These are phyloP conservation scores for Porites cylindrica DNA, from an alignment of 92 coral and sea anemone species.

Conservation along the genomic window DNA sequence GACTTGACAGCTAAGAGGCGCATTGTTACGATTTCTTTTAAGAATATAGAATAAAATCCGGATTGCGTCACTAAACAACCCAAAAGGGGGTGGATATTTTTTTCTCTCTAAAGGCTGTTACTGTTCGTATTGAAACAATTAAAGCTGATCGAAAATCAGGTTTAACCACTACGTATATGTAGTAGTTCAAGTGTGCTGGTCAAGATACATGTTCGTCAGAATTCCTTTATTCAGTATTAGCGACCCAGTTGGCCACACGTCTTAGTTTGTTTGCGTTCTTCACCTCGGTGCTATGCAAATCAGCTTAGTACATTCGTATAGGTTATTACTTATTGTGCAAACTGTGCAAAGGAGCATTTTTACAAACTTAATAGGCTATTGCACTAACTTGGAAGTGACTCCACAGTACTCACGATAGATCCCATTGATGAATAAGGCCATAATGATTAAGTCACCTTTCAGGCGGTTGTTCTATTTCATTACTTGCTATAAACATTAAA, in stretches of 20 bases:
- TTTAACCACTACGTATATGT: neutral
- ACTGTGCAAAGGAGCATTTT: neutral
- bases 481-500: slow-evolving; percentile 7
- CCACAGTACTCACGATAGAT: neutral
- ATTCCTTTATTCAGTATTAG: slow-evolving; percentile 2
- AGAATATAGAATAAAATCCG: too few species aligned
- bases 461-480: neutral
- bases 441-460: neutral
- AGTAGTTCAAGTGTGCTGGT: neutral
- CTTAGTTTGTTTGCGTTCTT: slow-evolving; percentile 35
- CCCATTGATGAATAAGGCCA: neutral
- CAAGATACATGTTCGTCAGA: slow-evolving; percentile 5
- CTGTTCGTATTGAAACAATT: neutral
- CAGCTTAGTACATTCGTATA: neutral
- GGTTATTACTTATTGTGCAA: neutral
- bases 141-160: neutral
- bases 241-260: slow-evolving; percentile 15
- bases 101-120: neutral
- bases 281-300: slow-evolving; percentile 2
- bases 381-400: neutral
- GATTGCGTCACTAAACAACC: too few species aligned
- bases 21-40: too few species aligned
- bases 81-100: neutral
- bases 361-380: too few species aligned
- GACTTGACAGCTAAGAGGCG: too few species aligned